Base-by-base conservation (phyloP, 2,888 invertebrate species). In the Megaustenia siamemsis region DNA sequence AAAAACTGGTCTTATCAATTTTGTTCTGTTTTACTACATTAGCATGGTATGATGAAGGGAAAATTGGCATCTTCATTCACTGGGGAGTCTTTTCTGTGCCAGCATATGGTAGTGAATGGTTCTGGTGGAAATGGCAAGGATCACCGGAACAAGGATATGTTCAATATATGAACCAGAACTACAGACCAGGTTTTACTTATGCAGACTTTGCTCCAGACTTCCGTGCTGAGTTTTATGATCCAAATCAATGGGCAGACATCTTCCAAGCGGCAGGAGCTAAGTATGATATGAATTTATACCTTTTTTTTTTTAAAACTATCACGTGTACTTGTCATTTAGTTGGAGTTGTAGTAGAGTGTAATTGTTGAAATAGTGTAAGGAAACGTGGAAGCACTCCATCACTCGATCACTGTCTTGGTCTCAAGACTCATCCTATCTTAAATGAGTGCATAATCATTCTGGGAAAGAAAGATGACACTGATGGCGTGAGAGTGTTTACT, bases 151-250 rank as follows among this genome's bases (percentile, higher is more conserved):
- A 89, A 8, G 91, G 88, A n/a, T 88, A 91, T 76, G 89, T 91
- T 4, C 87, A 90, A 21, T 98, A 96, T 92, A 97, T 98, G 97
- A 93, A 95, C 49, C 95, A 96, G 68, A 97, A 97, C 92, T 98
- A 97, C 93, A 96, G 96, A 79, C 97, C 97, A 2, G 95, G 95
- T 78, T 98, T 97, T 91, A 96, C 97, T 0, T 99, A 99, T 94
- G 97, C 98, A 92, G 97, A 98, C 84, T 98, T 99, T 94, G 98
- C 96, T 0, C 95, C 95, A 35, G 73, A 97, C 92, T 98, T 99
- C 90, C 97, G 96, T 18, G 89, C 98, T 0, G 97, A 98, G 93
- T 97, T 98, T 91, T 99, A 96, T 92, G 95, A 98, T 93, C 96
- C 98, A 0, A 94, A 95, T 0, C 95, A 96, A 90, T 99, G 98